Evolutionary conservation across 2,113 vertebrate genomes (phyloP), one percentile per base, ranked within the genome.

Genomic region (Muntiacus reevesi): DNA sequence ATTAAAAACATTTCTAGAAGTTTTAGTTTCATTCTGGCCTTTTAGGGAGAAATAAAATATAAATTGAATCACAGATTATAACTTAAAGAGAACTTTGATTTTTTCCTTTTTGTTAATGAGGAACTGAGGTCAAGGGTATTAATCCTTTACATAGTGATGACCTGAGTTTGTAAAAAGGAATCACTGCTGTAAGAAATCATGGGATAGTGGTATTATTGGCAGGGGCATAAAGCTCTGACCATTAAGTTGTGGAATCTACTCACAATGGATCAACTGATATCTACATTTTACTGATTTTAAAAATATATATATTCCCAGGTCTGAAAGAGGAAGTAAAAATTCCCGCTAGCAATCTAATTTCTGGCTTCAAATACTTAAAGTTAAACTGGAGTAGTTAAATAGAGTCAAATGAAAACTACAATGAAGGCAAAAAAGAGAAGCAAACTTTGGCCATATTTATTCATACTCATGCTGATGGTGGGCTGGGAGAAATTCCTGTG

Each of bases 1-100:
- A 40, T 79, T 91, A 64, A 94, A 95, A 89, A 67, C 57, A 23
- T 93, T 93, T 60, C 52, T 60, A 86, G n/a, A 36, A 86, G 15
- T 87, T 90, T 40, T 30, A 90, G 19, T 95, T 90, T 88, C 19
- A 40, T 93, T 86, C 59, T 87, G n/a, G 11, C 78, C 43, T 94
- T 57, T 87, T 78, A n/a, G 64, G 87, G 36, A 36, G 21, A 82
- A 88, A 60, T 91, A 55, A 87, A 82, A 82, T 94, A 45, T 79
- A 81, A 96, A 92, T 94, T 57, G 7, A 95, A 59, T 54, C 50
- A 45, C 43, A 93, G 74, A 43, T 93, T 93, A 45, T 60, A 88
- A 91, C 14, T 82, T 81, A 89, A 94, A 85, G 11, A 86, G 13
- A 93, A 60, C 57, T 81, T 87, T 76, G 84, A 12, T 92, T 89